These are phyloP conservation scores for Limnephilus auricula DNA, from an alignment of 2,888 invertebrate species.

Conservation along the genomic window DNA sequence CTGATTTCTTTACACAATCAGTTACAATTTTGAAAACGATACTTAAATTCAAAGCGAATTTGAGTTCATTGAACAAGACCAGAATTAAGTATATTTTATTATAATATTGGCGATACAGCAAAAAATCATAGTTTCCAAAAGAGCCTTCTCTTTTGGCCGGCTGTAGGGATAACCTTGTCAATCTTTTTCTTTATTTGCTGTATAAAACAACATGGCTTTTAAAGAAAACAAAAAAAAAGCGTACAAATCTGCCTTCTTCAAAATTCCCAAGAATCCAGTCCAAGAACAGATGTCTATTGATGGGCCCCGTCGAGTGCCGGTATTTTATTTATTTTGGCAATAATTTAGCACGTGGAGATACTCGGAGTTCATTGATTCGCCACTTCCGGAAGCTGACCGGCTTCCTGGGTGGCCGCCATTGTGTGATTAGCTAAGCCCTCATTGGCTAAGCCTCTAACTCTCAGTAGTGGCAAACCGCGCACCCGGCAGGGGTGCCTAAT, in stretches of 20 bases:
- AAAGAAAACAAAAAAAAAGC: not conserved
- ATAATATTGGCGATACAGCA: too few relatives aligned
- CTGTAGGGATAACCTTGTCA: not conserved
- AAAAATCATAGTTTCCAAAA: too few relatives aligned
- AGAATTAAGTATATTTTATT: too few relatives aligned
- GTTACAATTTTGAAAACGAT: too few relatives aligned
- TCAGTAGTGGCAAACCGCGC: not conserved
- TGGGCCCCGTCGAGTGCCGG: slow-evolving; percentile 10
- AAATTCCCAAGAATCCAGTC: not conserved
- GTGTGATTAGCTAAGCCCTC: not conserved
- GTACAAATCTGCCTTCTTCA: not conserved
- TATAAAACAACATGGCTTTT: not conserved
- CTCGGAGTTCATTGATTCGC: slow-evolving; percentile 3
- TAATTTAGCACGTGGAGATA: slow-evolving; percentile 19
- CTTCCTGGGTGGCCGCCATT: slow-evolving; percentile 33
- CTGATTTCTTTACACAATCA: too few relatives aligned
- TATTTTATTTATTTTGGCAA: slow-evolving; percentile 18
- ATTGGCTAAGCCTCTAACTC: not conserved
- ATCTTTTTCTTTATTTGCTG: not conserved
- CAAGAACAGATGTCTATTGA: slow-evolving; percentile 27
- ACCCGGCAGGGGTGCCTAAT: not conserved
- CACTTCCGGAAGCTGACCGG: slow-evolving; percentile 36
- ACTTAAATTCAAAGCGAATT: too few relatives aligned
- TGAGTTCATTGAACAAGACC: too few relatives aligned
- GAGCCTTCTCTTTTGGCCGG: not conserved